These are phyloP conservation scores for Conopomorpha cramerella DNA, from an alignment of 1,140 invertebrate species.

Conservation along the genomic window DNA sequence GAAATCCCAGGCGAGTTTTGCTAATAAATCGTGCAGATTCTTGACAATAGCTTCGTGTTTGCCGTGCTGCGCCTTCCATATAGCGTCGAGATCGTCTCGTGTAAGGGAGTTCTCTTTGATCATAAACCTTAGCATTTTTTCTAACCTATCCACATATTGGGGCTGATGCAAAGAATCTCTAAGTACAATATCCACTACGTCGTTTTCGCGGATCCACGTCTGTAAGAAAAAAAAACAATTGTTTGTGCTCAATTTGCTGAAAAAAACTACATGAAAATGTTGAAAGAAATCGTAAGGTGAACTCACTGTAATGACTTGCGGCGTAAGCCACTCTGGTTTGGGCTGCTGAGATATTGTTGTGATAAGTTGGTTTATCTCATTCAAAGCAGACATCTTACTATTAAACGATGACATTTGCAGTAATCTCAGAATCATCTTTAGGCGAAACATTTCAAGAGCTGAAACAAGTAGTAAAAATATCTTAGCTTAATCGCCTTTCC, in stretches of 20 bases:
- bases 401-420: slow-evolving; percentile 98
- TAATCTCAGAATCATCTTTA: slow-evolving; percentile 95
- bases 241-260: too few relatives aligned
- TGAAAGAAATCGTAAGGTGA: too few relatives aligned
- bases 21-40: slow-evolving; percentile 95
- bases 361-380: slow-evolving; percentile 98
- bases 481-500: too few relatives aligned
- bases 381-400: slow-evolving; percentile 98
- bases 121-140: slow-evolving; percentile 96
- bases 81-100: slow-evolving; percentile 88
- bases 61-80: slow-evolving; percentile 95
- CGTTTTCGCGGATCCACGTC: slow-evolving; percentile 97
- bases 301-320: slow-evolving; percentile 91
- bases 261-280: too few relatives aligned
- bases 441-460: slow-evolving; percentile 91
- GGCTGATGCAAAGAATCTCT: slow-evolving; percentile 96
- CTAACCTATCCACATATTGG: slow-evolving; percentile 96
- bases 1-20: slow-evolving; percentile 98
- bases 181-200: slow-evolving; percentile 93
- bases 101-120: slow-evolving; percentile 94
- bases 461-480: slow-evolving; percentile 74
- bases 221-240: too few relatives aligned
- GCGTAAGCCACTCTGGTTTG: slow-evolving; percentile 93
- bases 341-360: slow-evolving; percentile 88
- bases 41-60: slow-evolving; percentile 96